Conservation (phyloP, 2,797 vertebrate genomes). For the Hafferia zeledoni region DNA sequence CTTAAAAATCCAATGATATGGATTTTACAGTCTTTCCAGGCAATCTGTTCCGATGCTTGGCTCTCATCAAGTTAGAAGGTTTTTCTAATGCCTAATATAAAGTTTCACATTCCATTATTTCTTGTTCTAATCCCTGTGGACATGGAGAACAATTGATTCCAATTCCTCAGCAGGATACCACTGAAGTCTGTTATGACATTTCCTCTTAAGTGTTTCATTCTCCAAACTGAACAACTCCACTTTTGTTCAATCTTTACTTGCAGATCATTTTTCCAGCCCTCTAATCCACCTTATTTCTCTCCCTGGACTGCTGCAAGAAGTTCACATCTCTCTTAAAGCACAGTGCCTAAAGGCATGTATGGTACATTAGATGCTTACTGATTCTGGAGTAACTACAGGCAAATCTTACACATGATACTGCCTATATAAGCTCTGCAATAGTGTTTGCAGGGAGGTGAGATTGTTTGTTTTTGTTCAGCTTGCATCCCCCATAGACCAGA, state of each 20-base stretch:
- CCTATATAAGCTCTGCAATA: not conserved
- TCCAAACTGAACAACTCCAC: not conserved
- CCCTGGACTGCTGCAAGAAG: not conserved
- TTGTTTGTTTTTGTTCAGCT: not conserved
- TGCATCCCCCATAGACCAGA: not conserved
- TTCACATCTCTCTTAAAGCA: not conserved
- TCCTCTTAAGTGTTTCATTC: constrained; percentile 14
- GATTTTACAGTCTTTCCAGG: constrained; percentile 45
- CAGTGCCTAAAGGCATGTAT: not conserved
- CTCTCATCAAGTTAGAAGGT: constrained; percentile 15
- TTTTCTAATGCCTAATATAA: constrained; percentile 33
- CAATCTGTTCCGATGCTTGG: not conserved
- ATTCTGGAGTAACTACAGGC: not conserved
- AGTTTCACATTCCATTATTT: constrained; percentile 46
- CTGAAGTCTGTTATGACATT: constrained; percentile 29
- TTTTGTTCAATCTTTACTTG: constrained; percentile 27
- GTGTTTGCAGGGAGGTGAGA: not conserved
- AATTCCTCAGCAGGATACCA: not conserved
- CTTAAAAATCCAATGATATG: constrained; percentile 46
- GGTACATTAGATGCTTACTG: not conserved
- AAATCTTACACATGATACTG: not conserved
- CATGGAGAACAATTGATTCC: not conserved
- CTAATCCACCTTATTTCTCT: not conserved
- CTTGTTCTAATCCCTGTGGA: constrained; percentile 23
- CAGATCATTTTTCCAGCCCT: not conserved